Conservation (phyloP, 1,140 invertebrate genomes). For the Zaprionus kolodkinae region DNA sequence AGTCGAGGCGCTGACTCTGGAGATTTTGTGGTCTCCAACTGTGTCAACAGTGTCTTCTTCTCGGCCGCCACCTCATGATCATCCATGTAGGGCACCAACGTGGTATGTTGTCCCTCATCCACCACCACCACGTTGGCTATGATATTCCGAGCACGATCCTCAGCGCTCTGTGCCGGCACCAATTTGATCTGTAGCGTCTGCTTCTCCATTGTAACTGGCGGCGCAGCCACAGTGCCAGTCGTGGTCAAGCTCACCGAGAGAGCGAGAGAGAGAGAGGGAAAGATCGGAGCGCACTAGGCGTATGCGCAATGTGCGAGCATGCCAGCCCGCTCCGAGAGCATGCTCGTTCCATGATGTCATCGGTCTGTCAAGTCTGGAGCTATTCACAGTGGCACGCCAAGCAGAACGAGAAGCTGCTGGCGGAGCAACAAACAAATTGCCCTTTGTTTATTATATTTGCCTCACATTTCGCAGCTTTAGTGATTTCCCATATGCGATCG, state of each 20-base stretch:
- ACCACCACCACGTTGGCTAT: slow-evolving; percentile 78
- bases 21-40: slow-evolving; percentile 30
- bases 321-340: background rate
- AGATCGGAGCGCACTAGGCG: slow-evolving; percentile 12
- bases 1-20: slow-evolving; percentile 45
- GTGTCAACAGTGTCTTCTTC: slow-evolving; percentile 42
- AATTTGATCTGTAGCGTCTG: slow-evolving; percentile 70
- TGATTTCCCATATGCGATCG: slow-evolving; percentile 4
- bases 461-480: slow-evolving; percentile 12
- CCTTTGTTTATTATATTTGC: slow-evolving; percentile 37
- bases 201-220: slow-evolving; percentile 68
- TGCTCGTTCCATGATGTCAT: slow-evolving; percentile 43
- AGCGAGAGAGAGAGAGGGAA: slow-evolving; percentile 8
- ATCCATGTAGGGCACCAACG: slow-evolving; percentile 71
- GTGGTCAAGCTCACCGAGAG: background rate
- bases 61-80: slow-evolving; percentile 46
- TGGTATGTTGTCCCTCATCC: slow-evolving; percentile 56
- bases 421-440: slow-evolving; percentile 40
- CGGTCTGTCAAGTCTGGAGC: slow-evolving; percentile 26
- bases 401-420: slow-evolving; percentile 24
- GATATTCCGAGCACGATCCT: slow-evolving; percentile 73
- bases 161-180: slow-evolving; percentile 67
- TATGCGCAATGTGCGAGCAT: slow-evolving; percentile 23
- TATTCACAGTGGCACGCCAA: slow-evolving; percentile 14
- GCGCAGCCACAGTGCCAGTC: background rate